These are phyloP conservation scores for Meloidogyne floridensis DNA, from an alignment of 1,140 invertebrate species.

Conservation along the genomic window DNA sequence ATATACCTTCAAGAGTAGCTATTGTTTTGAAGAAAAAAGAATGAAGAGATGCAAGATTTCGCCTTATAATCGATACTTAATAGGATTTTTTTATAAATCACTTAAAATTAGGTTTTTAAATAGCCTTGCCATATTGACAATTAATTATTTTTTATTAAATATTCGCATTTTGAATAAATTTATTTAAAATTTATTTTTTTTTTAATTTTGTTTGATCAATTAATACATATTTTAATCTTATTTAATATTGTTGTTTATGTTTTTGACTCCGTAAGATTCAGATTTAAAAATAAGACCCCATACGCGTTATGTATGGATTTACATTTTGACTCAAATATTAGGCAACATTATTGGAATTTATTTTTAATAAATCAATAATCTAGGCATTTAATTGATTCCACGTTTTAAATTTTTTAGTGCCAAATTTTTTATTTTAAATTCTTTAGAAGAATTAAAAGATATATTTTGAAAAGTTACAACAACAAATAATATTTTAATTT, in stretches of 20 bases:
- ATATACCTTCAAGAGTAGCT: conserved; percentile 52
- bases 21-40: conserved; percentile 54
- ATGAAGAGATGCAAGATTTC: conserved; percentile 19
- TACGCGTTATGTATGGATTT: neutral
- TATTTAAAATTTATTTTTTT: no score
- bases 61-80: neutral
- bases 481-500: neutral
- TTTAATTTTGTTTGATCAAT: neutral
- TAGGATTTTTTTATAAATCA: neutral
- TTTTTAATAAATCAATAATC: conserved; percentile 7
- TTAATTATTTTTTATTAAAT: neutral
- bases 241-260: neutral
- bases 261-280: neutral
- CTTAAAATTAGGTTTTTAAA: neutral
- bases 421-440: neutral
- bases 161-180: neutral
- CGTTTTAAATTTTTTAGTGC: neutral
- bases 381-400: neutral
- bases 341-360: neutral
- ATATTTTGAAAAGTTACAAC: neutral
- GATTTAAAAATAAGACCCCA: neutral
- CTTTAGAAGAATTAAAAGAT: neutral
- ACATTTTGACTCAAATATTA: neutral
- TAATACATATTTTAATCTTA: neutral
- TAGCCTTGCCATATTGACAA: neutral